Evolutionary conservation across 2,888 invertebrate genomes (phyloP).

Genomic region (Phyllotreta cruciferae): DNA sequence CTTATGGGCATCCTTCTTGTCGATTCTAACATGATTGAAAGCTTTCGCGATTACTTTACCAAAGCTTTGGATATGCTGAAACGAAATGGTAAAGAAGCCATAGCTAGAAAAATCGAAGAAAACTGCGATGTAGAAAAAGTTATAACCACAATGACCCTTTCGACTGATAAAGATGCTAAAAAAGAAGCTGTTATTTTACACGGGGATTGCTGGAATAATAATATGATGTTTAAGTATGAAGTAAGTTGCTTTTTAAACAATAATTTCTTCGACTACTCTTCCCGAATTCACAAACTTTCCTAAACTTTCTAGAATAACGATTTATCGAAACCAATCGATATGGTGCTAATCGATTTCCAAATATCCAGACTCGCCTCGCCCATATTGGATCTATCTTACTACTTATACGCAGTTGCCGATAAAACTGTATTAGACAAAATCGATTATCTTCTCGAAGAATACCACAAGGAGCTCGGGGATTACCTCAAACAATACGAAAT

Average conservation of each 20-base stretch:
- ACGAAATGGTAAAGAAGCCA: conserved; percentile 20
- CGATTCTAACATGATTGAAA: conserved; percentile 34
- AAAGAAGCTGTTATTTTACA: conserved; percentile 37
- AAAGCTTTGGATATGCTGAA: conserved; percentile 36
- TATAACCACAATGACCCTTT: conserved; percentile 13
- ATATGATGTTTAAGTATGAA: conserved; percentile 51
- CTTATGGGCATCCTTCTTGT: conserved; percentile 40
- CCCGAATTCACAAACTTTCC: conserved; percentile 9
- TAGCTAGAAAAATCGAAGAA: conserved; percentile 39
- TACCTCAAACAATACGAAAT: conserved; percentile 43
- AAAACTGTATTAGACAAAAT: conserved; percentile 42
- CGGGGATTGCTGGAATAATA: conserved; percentile 53
- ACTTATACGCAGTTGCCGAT: conserved; percentile 46
- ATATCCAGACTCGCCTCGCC: conserved; percentile 45
- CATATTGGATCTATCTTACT: conserved; percentile 48
- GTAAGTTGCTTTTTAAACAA: conserved; percentile 37
- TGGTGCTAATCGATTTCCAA: conserved; percentile 50
- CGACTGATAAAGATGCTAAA: conserved; percentile 16
- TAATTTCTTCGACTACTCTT: background rate
- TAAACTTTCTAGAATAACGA: conserved; percentile 42
- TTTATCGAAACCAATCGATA: conserved; percentile 41
- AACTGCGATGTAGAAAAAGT: conserved; percentile 34
- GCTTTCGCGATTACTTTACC: conserved; percentile 34
- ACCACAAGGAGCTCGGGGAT: conserved; percentile 42
- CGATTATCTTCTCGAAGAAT: conserved; percentile 45